Evolutionary conservation across 1,140 invertebrate genomes (phyloP).

Genomic region (Polypedilum pembai): DNA sequence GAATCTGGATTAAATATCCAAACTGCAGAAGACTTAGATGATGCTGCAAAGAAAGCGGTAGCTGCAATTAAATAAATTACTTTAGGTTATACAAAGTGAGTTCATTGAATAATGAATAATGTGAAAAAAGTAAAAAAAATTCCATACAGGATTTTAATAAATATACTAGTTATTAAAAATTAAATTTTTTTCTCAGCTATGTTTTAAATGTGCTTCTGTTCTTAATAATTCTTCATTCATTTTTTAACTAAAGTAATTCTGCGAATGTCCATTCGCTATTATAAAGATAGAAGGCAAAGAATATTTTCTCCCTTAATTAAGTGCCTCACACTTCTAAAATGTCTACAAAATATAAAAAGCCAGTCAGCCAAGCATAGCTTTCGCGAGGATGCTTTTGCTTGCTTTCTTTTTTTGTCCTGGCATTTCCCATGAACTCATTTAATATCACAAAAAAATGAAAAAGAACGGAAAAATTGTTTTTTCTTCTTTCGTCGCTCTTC

Average conservation of each 20-base stretch:
- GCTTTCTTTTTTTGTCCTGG: neutral
- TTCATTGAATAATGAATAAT: neutral
- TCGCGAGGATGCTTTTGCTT: neutral
- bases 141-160: neutral
- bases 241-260: neutral
- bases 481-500: conserved; percentile 8
- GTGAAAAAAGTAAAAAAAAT: neutral
- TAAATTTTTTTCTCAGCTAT: neutral
- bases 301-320: conserved; percentile 25
- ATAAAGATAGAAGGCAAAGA: neutral
- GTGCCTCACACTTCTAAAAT: neutral
- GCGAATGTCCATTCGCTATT: conserved; percentile 20
- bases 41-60: conserved; percentile 86
- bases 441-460: neutral
- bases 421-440: conserved; percentile 27
- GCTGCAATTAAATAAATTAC: neutral
- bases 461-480: neutral
- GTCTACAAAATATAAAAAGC: neutral
- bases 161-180: too few species aligned
- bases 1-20: conserved; percentile 76
- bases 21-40: conserved; percentile 78
- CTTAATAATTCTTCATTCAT: neutral
- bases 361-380: neutral
- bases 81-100: neutral
- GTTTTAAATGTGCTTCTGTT: neutral